Conservation (phyloP, 2,113 vertebrate species). For the Ophiodon elongatus region DNA sequence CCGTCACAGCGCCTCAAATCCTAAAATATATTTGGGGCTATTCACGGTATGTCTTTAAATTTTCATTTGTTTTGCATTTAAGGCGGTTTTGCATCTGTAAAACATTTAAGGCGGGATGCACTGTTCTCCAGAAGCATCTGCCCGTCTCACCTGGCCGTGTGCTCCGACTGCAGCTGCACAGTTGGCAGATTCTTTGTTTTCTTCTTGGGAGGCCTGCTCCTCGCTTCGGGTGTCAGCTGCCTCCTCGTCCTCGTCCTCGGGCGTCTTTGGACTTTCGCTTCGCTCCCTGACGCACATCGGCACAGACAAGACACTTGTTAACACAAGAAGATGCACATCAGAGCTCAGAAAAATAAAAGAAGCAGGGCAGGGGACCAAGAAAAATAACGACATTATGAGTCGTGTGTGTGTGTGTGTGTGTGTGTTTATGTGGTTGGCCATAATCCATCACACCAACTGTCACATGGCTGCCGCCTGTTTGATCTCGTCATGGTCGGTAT, state of each 20-base stretch:
- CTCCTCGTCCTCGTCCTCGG: conserved; percentile 34
- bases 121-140: background rate
- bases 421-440: background rate
- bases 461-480: conserved; percentile 23
- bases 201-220: conserved; percentile 12
- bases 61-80: background rate
- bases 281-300: conserved; percentile 32
- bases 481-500: background rate
- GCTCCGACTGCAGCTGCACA: conserved; percentile 16
- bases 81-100: background rate
- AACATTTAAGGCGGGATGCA: background rate
- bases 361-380: conserved; percentile 21
- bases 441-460: conserved; percentile 20
- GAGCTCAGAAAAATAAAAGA: conserved; percentile 13
- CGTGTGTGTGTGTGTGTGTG: background rate
- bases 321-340: conserved; percentile 23
- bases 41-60: background rate
- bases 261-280: conserved; percentile 57
- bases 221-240: conserved; percentile 48
- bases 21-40: background rate
- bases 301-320: conserved; percentile 2
- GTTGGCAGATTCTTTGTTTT: conserved; percentile 14
- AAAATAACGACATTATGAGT: background rate
- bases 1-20: background rate
- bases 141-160: conserved; percentile 27